phyloP scores from a whole-genome alignment of 2,888 invertebrate species.

The Drosophila falleni region DNA sequence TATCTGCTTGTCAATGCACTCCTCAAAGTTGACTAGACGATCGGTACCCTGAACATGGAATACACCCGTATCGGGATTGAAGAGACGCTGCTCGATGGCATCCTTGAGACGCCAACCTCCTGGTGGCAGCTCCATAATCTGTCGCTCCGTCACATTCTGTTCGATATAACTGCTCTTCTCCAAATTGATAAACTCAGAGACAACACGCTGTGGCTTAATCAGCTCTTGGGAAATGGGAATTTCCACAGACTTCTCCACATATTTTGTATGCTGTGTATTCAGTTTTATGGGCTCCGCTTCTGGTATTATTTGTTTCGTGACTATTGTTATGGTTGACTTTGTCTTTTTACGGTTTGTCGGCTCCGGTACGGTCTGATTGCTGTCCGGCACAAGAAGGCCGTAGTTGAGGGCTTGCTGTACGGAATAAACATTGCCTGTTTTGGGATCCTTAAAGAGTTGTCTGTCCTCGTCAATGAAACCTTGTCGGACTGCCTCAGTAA shows the following conservation, averaged over 20 bases:
- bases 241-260: slow-evolving; percentile 83
- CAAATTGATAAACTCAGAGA: slow-evolving; percentile 85
- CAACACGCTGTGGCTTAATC: slow-evolving; percentile 82
- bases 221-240: slow-evolving; percentile 83
- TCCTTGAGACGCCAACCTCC: slow-evolving; percentile 94
- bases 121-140: slow-evolving; percentile 91
- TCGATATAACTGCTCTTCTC: slow-evolving; percentile 85
- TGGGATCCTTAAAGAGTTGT: slow-evolving; percentile 92
- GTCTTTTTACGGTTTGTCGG: slow-evolving; percentile 85
- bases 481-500: slow-evolving; percentile 91
- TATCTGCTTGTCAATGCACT: slow-evolving; percentile 93
- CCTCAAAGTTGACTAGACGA: slow-evolving; percentile 92
- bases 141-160: slow-evolving; percentile 87
- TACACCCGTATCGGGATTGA: slow-evolving; percentile 93
- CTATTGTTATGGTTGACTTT: slow-evolving; percentile 87
- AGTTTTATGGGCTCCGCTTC: slow-evolving; percentile 82
- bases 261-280: slow-evolving; percentile 78
- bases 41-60: slow-evolving; percentile 95
- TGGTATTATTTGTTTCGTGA: slow-evolving; percentile 86
- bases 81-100: slow-evolving; percentile 92
- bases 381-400: slow-evolving; percentile 89
- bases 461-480: slow-evolving; percentile 93
- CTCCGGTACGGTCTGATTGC: slow-evolving; percentile 86
- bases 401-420: slow-evolving; percentile 92
- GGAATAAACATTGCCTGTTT: slow-evolving; percentile 90